phyloP scores from a whole-genome alignment of 2,113 vertebrate species.

The Mionectes macconnelli region DNA sequence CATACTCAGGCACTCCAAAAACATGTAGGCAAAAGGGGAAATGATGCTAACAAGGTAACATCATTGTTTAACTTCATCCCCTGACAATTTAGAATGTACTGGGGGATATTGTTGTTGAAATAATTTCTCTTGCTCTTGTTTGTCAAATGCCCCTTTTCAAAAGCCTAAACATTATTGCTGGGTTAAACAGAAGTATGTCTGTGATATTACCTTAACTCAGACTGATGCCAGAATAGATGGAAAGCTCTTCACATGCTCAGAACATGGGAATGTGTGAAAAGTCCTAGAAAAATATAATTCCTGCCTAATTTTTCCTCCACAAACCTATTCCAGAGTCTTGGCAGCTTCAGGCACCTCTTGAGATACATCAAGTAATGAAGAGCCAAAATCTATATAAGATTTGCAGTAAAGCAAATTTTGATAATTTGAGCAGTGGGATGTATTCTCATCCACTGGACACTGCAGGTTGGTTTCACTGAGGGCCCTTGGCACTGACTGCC shows the following conservation, averaged over 20 bases:
- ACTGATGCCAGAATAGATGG: not conserved
- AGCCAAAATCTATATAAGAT: not conserved
- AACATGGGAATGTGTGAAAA: not conserved
- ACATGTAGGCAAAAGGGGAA: not conserved
- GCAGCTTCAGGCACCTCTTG: not conserved
- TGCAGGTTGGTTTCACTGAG: not conserved
- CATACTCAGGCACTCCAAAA: not conserved
- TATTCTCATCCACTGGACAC: rapidly evolving
- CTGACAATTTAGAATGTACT: not conserved
- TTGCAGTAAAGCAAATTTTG: not conserved
- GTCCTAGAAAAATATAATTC: not conserved
- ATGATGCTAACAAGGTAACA: not conserved
- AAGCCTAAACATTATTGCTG: not conserved
- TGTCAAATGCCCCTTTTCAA: not conserved
- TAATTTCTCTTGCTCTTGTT: not conserved
- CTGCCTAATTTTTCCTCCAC: not conserved
- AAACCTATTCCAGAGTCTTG: not conserved
- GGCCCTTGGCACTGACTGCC: not conserved
- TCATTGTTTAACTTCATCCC: not conserved
- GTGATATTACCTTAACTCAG: not conserved
- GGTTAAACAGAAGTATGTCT: not conserved
- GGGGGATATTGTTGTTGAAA: not conserved
- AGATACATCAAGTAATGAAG: not conserved
- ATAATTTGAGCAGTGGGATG: not conserved
- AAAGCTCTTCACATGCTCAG: not conserved